These are phyloP conservation scores for Gorsachius goisagi DNA, from an alignment of 2,113 vertebrate species.

Conservation along the genomic window DNA sequence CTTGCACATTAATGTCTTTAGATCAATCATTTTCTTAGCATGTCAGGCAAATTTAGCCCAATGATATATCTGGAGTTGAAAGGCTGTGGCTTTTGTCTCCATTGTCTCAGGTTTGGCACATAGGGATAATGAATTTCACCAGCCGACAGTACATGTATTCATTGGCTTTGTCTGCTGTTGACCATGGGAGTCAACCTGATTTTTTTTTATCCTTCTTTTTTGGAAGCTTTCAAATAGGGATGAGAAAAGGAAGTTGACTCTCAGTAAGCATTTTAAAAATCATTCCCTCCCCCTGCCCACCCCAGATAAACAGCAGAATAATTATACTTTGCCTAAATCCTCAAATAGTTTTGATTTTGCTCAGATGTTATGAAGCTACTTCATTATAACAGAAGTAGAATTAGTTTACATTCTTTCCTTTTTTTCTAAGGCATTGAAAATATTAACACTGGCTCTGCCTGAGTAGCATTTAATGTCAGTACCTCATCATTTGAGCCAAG, in stretches of 20 bases:
- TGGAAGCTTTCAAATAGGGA: slow-evolving; percentile 19
- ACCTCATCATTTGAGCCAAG: background rate
- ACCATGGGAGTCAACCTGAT: slow-evolving; percentile 39
- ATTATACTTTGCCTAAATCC: background rate
- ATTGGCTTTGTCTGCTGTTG: background rate
- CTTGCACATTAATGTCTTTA: background rate
- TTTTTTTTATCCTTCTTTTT: slow-evolving; percentile 18
- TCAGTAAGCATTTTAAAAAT: slow-evolving; percentile 32
- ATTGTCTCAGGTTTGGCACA: background rate
- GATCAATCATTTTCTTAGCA: background rate
- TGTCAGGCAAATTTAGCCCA: background rate
- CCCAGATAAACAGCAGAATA: slow-evolving; percentile 43
- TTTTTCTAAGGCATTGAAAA: slow-evolving; percentile 23
- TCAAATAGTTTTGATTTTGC: slow-evolving; percentile 38
- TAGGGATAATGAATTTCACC: background rate
- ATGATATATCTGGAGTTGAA: slow-evolving; percentile 1
- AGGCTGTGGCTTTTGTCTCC: background rate
- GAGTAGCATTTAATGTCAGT: background rate
- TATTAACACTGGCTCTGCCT: slow-evolving; percentile 21
- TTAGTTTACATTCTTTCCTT: slow-evolving; percentile 6
- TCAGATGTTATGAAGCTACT: slow-evolving; percentile 5
- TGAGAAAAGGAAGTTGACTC: slow-evolving; percentile 40
- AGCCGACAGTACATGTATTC: background rate
- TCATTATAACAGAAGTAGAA: background rate
- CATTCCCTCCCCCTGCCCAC: background rate